A percentile compares a stretch with the other conserved stretches of the same genome.
phyloP scores from a whole-genome alignment of 1,140 invertebrate genomes.

The Kradibia gibbosae region DNA sequence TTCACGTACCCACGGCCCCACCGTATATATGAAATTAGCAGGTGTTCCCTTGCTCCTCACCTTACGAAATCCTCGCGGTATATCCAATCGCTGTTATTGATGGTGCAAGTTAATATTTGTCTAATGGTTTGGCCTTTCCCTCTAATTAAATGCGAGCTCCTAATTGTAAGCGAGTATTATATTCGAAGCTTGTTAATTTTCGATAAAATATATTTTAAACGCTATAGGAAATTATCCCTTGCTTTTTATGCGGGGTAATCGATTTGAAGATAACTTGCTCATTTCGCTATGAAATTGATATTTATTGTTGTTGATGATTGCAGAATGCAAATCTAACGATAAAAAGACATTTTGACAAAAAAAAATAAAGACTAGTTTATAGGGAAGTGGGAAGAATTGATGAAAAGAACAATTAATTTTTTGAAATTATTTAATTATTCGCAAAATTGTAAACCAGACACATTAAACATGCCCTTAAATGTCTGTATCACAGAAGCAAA shows the following conservation, averaged over 20 bases:
- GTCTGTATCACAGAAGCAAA: not conserved
- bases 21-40: constrained; percentile 30
- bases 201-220: constrained; percentile 10
- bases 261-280: too few species aligned
- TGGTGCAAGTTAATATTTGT: not conserved
- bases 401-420: constrained; percentile 26
- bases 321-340: too few species aligned
- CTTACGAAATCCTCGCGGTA: not conserved
- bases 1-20: not conserved
- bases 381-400: not conserved
- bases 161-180: not conserved
- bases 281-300: too few species aligned
- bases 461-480: not conserved
- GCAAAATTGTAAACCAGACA: not conserved
- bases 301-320: too few species aligned
- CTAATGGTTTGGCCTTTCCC: constrained; percentile 22
- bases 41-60: constrained; percentile 1
- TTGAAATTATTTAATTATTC: constrained; percentile 11
- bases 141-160: constrained; percentile 22
- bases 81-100: constrained; percentile 29
- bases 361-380: not conserved
- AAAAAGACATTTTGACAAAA: too few species aligned
- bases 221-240: constrained; percentile 20
- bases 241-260: not conserved
- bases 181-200: constrained; percentile 24